Evolutionary conservation across 2,797 vertebrate genomes (phyloP).

Genomic region (Natrix natrix): DNA sequence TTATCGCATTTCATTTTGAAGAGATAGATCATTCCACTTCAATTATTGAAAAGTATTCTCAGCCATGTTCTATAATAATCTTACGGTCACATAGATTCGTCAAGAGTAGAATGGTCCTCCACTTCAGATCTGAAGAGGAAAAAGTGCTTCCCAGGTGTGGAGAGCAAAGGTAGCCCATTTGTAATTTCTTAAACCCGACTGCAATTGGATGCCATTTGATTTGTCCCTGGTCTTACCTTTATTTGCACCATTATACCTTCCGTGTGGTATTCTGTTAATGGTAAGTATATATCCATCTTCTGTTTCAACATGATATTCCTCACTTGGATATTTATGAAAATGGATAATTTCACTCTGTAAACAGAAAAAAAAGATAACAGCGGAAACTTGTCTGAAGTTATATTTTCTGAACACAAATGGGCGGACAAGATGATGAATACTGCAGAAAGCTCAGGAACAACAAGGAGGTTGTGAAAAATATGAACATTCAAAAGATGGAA

Average conservation of each 20-base stretch:
- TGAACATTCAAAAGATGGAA: neutral
- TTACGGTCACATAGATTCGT: neutral
- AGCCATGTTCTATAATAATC: neutral
- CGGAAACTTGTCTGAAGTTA: neutral
- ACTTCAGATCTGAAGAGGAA: neutral
- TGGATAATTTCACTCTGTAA: slow-evolving; percentile 82
- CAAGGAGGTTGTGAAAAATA: neutral
- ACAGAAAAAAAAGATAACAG: neutral
- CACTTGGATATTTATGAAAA: slow-evolving; percentile 82
- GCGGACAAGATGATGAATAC: neutral
- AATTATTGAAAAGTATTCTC: neutral
- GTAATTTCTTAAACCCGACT: neutral
- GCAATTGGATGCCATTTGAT: neutral
- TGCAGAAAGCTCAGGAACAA: neutral
- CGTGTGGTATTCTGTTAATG: slow-evolving; percentile 53
- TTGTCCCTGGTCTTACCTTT: slow-evolving; percentile 37
- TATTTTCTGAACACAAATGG: neutral
- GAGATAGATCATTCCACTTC: neutral
- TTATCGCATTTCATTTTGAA: neutral
- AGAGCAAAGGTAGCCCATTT: neutral
- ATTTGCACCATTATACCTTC: slow-evolving; percentile 14
- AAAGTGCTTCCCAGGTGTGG: neutral
- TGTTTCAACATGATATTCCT: slow-evolving; percentile 85
- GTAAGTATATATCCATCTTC: slow-evolving; percentile 87
- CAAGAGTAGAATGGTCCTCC: neutral